Base-by-base conservation (phyloP, 2,888 invertebrate genomes). In the Eupithecia inturbata region DNA sequence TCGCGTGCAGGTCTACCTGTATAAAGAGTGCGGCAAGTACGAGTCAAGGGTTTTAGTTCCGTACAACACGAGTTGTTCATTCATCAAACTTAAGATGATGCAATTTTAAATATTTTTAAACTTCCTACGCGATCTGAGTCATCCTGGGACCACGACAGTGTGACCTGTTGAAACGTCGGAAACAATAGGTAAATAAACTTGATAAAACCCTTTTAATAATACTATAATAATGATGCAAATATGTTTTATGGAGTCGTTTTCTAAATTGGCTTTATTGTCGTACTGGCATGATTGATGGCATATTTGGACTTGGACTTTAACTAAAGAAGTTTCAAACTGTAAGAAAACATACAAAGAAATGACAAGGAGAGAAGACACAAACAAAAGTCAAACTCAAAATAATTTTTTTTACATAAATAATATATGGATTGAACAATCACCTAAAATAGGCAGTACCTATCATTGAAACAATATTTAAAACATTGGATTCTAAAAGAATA, bases 1-100 rank as follows among this genome's bases (percentile, higher is more conserved):
- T 72, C 85, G 81, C 85, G 85, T 77, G 64, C 81, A 57, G 69
- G 68, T 69, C 67, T 76, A 74, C 78, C 70, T 72, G 70, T 71
- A 66, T 74, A 80, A 79, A 81, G 79, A 80, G 72, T 72, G 73
- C 79, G 80, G 79, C 80, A 78, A 82, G 78, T 78, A 74, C 71
- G 75, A 72, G 75, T 70, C 26, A n/a, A 26, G 7, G 3, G 36
- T n/a, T 9, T 33, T 57, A 45, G 68, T 64, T 74, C 71, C 31
- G 70, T 70, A 60, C 39, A 53, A 53, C 49, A 22, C n/a, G 7
- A 53, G n/a, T 19, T 49, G n/a, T 3, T 41, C n/a, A 45, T 1
- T n/a, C 49, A 10, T 53, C 7, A 53, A 22, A 53, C 22, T 22
- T 41, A 41, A 14, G 39, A 36, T 33, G 63, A 39, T 39, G 10